A percentile compares a stretch with the other conserved stretches of the same genome.
Evolutionary conservation across 92 coral and sea anemone species (phyloP).

Genomic region (Actinernus sp.): DNA sequence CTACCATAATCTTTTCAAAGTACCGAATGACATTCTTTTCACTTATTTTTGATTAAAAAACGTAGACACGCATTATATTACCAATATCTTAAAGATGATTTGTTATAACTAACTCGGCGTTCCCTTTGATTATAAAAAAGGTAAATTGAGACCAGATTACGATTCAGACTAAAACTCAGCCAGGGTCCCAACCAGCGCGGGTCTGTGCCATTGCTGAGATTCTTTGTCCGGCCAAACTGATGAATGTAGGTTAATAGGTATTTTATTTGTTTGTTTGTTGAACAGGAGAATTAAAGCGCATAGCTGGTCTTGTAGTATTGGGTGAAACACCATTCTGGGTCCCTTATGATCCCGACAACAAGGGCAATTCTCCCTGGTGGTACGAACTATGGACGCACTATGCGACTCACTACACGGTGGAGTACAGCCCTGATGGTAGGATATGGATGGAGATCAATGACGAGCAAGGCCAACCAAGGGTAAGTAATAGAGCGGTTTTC

Average conservation of each 20-base stretch:
- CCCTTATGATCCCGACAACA: constrained; percentile 8
- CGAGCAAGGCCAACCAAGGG: constrained; percentile 63
- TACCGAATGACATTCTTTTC: no score
- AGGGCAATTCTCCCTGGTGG: neutral
- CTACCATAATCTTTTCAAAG: no score
- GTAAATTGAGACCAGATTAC: no score
- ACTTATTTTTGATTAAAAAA: no score
- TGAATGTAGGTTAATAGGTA: neutral
- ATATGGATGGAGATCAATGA: constrained; percentile 76
- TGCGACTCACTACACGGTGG: constrained; percentile 81
- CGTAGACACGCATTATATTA: no score
- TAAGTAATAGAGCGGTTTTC: no score
- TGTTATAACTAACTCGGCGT: no score
- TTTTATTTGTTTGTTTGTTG: neutral
- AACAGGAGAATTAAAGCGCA: constrained; percentile 40
- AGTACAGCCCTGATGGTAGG: constrained; percentile 81
- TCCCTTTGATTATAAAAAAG: no score
- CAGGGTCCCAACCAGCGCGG: no score
- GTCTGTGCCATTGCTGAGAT: no score
- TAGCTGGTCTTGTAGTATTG: constrained; percentile 44
- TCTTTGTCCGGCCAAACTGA: neutral
- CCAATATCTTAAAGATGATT: no score
- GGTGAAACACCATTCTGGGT: neutral
- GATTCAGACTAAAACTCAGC: no score
- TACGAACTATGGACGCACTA: constrained; percentile 40